Conservation (phyloP, 2,113 vertebrate species). For the Oriolus oriolus region DNA sequence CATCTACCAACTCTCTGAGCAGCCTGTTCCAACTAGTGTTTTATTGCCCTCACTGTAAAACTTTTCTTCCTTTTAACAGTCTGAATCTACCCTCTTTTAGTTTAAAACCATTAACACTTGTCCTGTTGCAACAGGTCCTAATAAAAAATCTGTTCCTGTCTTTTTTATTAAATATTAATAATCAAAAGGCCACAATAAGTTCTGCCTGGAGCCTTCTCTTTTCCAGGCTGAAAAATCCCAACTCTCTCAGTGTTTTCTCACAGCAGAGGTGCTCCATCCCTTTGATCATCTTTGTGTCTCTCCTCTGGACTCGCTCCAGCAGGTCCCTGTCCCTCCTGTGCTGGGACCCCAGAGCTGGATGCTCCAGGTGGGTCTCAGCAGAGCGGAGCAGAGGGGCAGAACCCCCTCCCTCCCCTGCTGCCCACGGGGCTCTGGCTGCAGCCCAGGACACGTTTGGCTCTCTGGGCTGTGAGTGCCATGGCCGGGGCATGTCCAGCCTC, state of each 20-base stretch:
- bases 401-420: no score
- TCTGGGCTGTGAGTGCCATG: background rate
- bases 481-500: background rate
- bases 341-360: background rate
- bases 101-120: background rate
- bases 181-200: background rate
- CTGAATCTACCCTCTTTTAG: background rate
- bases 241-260: background rate
- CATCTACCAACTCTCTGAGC: background rate
- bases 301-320: fast-evolving
- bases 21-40: background rate
- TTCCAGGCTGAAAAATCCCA: background rate
- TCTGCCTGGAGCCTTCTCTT: background rate
- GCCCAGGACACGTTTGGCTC: background rate
- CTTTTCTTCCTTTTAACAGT: background rate
- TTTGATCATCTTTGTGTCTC: fast-evolving
- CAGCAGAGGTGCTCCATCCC: fast-evolving
- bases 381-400: background rate
- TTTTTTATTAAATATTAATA: background rate
- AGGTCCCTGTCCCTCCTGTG: background rate
- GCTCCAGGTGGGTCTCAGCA: background rate
- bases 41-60: background rate
- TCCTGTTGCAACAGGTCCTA: background rate
- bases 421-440: no score
- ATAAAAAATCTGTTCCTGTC: background rate